Evolutionary conservation across 2,113 vertebrate species (phyloP).

Genomic region (Cygnus buccinator): DNA sequence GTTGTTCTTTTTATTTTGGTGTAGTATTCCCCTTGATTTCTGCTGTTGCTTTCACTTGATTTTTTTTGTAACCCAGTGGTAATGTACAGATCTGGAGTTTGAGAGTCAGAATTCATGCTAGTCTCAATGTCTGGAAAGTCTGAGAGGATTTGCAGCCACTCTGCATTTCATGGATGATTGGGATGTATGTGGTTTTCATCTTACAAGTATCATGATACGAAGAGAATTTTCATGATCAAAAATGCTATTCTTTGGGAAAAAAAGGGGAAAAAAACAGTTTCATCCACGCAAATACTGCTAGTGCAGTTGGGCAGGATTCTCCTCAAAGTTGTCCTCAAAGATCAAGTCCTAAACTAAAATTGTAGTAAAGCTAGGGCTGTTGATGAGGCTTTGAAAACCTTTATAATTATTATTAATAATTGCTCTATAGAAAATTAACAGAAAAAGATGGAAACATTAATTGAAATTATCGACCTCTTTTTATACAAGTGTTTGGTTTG

Average conservation of each 20-base stretch:
- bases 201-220: background rate
- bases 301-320: background rate
- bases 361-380: background rate
- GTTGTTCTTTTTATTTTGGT: background rate
- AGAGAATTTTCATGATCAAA: background rate
- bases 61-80: background rate
- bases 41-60: background rate
- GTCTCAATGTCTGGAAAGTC: background rate
- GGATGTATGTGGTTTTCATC: background rate
- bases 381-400: background rate
- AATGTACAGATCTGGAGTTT: background rate
- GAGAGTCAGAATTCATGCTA: background rate
- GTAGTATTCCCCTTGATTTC: background rate
- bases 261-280: background rate
- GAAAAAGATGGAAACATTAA: background rate
- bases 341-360: background rate
- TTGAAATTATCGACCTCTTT: background rate
- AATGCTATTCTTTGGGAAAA: background rate
- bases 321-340: background rate
- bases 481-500: background rate
- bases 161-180: background rate
- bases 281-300: background rate
- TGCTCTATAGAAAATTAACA: background rate
- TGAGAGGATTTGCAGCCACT: background rate
- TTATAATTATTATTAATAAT: background rate